Evolutionary conservation across 37 sponge, comb jelly and placozoan genomes (phyloP).

Genomic region (Chondrilla cf. caribensis): DNA sequence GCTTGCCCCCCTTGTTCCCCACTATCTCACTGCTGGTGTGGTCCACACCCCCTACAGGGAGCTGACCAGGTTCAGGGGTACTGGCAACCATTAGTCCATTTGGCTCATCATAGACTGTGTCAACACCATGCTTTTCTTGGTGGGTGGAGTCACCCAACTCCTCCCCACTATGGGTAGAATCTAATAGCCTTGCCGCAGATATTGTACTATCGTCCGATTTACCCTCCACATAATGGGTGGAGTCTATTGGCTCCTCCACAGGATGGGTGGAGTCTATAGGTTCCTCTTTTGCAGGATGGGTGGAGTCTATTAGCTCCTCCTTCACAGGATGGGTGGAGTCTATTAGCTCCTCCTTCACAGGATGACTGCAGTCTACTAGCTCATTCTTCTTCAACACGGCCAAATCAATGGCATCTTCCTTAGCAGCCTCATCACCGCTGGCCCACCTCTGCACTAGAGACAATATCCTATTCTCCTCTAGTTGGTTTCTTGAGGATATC

Average conservation of each 20-base stretch:
- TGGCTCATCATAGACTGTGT: no score
- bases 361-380: background rate
- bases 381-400: background rate
- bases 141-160: no score
- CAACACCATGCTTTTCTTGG: no score
- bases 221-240: background rate
- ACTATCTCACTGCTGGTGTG: slow-evolving; percentile 4
- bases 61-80: no score
- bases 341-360: no score
- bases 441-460: slow-evolving; percentile 75
- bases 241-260: background rate
- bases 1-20: background rate
- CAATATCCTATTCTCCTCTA: slow-evolving; percentile 74
- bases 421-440: background rate
- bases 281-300: no score
- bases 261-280: no score
- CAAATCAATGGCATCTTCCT: background rate
- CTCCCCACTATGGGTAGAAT: background rate
- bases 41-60: no score
- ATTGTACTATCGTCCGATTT: no score
- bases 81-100: no score
- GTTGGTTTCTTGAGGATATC: slow-evolving; percentile 71
- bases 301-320: no score
- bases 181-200: background rate
- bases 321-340: no score